phyloP scores from a whole-genome alignment of 2,113 vertebrate species.

The Hyperopisus bebe region DNA sequence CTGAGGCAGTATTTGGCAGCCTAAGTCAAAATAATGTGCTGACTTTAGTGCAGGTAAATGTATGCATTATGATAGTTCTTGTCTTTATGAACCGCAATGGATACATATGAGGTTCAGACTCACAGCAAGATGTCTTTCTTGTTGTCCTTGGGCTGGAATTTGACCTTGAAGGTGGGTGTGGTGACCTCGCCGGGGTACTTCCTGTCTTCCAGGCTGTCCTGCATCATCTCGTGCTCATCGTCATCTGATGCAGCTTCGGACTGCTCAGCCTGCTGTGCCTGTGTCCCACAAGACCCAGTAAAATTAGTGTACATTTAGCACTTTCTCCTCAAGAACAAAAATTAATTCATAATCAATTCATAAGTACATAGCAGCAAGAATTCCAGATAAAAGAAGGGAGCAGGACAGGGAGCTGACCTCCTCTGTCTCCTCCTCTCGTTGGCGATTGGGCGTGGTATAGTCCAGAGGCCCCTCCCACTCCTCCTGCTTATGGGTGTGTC shows the following conservation, averaged over 20 bases:
- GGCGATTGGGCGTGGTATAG: conserved; percentile 83
- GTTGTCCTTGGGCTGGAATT: conserved; percentile 91
- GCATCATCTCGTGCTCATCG: conserved; percentile 81
- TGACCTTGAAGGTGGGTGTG: conserved; percentile 85
- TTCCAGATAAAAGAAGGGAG: not conserved
- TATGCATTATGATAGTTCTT: not conserved
- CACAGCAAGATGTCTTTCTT: conserved; percentile 96
- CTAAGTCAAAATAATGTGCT: not conserved
- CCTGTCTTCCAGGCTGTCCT: conserved; percentile 82
- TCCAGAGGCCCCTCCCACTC: conserved; percentile 93
- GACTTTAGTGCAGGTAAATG: not conserved
- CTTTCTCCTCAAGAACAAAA: not conserved
- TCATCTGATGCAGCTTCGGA: conserved; percentile 92
- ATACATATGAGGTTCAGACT: conserved; percentile 42
- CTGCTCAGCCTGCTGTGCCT: conserved; percentile 66
- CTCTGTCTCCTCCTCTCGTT: conserved; percentile 83
- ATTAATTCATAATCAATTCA: not conserved
- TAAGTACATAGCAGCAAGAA: not conserved
- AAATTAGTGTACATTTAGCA: not conserved
- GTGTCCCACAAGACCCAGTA: not conserved
- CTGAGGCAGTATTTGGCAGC: not conserved
- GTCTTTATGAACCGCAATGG: not conserved
- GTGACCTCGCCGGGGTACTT: conserved; percentile 96
- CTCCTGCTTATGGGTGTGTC: conserved; percentile 73
- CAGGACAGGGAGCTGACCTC: conserved; percentile 64